phyloP scores from a whole-genome alignment of 2,888 invertebrate species.

The Lithophane socia region DNA sequence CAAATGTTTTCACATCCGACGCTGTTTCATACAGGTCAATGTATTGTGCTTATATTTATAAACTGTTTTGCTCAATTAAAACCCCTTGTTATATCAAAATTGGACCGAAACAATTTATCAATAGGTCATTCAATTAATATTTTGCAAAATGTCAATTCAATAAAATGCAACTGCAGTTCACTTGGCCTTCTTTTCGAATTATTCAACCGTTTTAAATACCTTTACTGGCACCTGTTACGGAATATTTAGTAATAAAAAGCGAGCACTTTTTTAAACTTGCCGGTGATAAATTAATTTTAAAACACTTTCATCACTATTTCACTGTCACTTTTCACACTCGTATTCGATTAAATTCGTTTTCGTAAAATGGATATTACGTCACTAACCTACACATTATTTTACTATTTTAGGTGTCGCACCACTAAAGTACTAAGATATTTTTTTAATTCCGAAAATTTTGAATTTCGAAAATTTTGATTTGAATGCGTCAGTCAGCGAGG shows the following conservation, averaged over 20 bases:
- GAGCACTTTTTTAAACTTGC: constrained; percentile 20
- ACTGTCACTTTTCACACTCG: constrained; percentile 68
- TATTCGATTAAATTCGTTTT: constrained; percentile 59
- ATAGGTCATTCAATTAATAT: constrained; percentile 51
- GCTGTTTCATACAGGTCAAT: constrained; percentile 78
- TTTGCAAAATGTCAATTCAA: constrained; percentile 51
- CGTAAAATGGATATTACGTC: constrained; percentile 51
- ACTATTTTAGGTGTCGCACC: constrained; percentile 52
- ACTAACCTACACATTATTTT: constrained; percentile 45
- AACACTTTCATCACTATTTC: constrained; percentile 56
- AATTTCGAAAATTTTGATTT: constrained; percentile 73
- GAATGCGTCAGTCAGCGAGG: constrained; percentile 78
- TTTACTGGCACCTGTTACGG: constrained; percentile 42
- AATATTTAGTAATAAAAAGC: constrained; percentile 16
- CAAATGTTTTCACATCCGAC: constrained; percentile 78
- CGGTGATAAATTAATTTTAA: constrained; percentile 18
- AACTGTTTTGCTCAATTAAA: constrained; percentile 62
- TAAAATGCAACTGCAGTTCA: constrained; percentile 58
- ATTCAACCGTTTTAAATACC: constrained; percentile 43
- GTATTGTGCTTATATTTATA: constrained; percentile 78
- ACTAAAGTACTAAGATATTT: constrained; percentile 55
- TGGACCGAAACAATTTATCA: constrained; percentile 48
- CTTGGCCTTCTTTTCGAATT: constrained; percentile 53
- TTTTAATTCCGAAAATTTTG: constrained; percentile 61
- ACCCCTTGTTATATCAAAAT: constrained; percentile 35